Base-by-base conservation (phyloP, 2,797 vertebrate species). In the Sebastes diploproa region DNA sequence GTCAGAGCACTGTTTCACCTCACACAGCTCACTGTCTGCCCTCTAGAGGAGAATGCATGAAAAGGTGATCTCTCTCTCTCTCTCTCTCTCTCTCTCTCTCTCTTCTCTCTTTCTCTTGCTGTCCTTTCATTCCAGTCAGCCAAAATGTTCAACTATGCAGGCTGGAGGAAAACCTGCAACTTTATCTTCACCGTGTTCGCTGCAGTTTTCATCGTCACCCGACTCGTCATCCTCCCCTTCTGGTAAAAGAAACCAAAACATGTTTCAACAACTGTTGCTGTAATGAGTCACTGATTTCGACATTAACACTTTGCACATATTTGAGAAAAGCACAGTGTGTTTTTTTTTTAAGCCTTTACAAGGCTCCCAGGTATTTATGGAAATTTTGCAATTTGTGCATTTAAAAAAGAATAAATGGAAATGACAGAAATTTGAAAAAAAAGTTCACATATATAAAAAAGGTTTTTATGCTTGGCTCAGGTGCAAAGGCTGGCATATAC, bases 101-200 rank as follows among this genome's bases (percentile, higher is more conserved):
- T 34, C 3, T 36, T 25, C 4, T 12, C 34, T 36, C 2, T 36
- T 4, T 34, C 4, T 34, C 4, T 11, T 0, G 12, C 2, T 52
- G 16, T 4, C 52, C 23, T 65, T 32, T 80, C 8, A 1, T 86
- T 85, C 18, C 72, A 96, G 98, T 97, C 97, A 0, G 98, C 98
- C 87, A 99, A 99, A 94, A 99, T 99, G 97, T 99, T 99, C 78
- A 99, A 98, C 95, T 99, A 99, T 0, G 98, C 98, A 0, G 97
- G 97, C 20, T 99, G 98, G 98, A 98, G 96, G 63, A 97, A 95
- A 88, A 97, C 97, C 9, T 99, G 98, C 91, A 98, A 99, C 93
- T 95, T 94, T 72, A 96, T 99, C 87, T 99, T 99, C 95, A 96
- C 97, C 3, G 0, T 96, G 75, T 99, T 99, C 0, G 97, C 98